Percentiles rank a stretch among this genome's conserved stretches.
Conservation (phyloP, 2,888 invertebrate species). For the Osmoderma eremita region DNA sequence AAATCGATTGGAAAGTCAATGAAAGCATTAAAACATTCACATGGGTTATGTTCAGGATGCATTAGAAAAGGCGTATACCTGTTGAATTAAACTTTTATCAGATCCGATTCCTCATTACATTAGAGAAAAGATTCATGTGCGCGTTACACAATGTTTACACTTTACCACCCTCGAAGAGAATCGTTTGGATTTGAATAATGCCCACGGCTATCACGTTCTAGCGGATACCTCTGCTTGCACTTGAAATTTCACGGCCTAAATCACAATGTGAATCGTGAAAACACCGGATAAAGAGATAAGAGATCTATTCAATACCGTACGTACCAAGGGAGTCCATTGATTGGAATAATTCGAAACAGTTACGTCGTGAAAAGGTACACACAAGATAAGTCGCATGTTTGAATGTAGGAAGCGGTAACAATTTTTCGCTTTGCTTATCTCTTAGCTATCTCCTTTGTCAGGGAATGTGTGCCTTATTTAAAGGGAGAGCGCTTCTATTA, state of each 20-base stretch:
- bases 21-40: too few species aligned
- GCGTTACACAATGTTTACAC: neutral
- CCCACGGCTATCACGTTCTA: constrained; percentile 17
- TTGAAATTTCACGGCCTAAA: constrained; percentile 23
- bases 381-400: too few species aligned
- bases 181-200: constrained; percentile 17
- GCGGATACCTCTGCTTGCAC: neutral
- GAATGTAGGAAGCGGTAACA: neutral
- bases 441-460: constrained; percentile 23
- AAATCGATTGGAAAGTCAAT: too few species aligned
- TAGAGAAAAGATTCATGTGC: too few species aligned
- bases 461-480: constrained; percentile 21
- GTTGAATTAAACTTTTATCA: too few species aligned
- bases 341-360: constrained; percentile 23
- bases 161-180: constrained; percentile 4
- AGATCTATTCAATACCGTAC: neutral
- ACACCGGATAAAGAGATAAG: constrained; percentile 26
- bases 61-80: too few species aligned
- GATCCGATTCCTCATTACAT: too few species aligned
- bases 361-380: constrained; percentile 15
- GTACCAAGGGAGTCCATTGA: constrained; percentile 1
- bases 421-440: constrained; percentile 7
- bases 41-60: too few species aligned
- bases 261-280: constrained; percentile 23
- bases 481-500: constrained; percentile 20